phyloP scores from a whole-genome alignment of 2,113 vertebrate genomes.

The Rafetus swinhoei region DNA sequence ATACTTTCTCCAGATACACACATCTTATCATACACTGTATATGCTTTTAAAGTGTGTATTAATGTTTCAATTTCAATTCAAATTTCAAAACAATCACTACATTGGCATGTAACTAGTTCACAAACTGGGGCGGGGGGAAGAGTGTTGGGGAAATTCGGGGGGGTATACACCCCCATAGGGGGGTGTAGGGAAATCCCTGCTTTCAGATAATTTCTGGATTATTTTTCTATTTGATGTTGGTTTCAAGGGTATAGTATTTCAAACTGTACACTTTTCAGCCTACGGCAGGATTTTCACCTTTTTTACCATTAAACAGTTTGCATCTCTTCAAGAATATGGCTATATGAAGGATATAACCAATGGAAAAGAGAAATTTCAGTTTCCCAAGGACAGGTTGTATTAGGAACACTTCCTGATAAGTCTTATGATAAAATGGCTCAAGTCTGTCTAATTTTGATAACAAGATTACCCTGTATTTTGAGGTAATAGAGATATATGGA shows the following conservation, averaged over 20 bases:
- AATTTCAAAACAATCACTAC: no score
- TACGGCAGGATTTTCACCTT: not conserved
- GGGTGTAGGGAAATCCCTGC: no score
- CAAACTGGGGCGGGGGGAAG: no score
- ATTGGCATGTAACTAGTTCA: no score
- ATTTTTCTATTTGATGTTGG: not conserved
- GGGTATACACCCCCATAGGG: no score
- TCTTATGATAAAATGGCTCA: not conserved
- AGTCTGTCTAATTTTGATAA: not conserved
- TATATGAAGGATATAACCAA: not conserved
- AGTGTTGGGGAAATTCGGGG: no score
- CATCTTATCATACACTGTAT: no score
- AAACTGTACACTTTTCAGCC: not conserved
- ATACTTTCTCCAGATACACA: no score
- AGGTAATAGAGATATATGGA: not conserved
- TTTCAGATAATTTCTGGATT: slow-evolving; percentile 8
- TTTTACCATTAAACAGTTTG: not conserved
- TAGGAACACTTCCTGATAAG: not conserved
- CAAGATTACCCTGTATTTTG: not conserved
- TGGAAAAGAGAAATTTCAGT: not conserved
- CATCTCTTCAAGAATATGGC: not conserved
- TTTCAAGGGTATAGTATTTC: not conserved
- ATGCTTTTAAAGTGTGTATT: no score
- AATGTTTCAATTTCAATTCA: no score
- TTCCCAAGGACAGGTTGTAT: not conserved